Percentiles rank a stretch among this genome's conserved stretches.
Conservation (phyloP, 2,888 invertebrate species). For the Tenodera sinensis region DNA sequence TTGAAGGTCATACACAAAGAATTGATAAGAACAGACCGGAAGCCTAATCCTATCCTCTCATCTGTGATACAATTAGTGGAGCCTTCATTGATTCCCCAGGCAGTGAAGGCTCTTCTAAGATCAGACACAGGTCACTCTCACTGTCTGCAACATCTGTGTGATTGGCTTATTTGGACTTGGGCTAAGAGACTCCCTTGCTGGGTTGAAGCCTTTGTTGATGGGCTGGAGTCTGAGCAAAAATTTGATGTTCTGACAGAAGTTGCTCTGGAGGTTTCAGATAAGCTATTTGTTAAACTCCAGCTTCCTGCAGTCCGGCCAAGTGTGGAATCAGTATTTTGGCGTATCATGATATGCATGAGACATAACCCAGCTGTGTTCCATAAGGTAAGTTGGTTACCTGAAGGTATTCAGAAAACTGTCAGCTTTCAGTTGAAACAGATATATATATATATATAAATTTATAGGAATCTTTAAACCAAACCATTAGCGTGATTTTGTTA, state of each 20-base stretch:
- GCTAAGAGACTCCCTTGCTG: slow-evolving; percentile 62
- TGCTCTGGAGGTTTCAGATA: slow-evolving; percentile 57
- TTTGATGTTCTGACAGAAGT: slow-evolving; percentile 53
- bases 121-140: not conserved
- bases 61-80: slow-evolving; percentile 57
- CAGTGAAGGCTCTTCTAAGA: slow-evolving; percentile 44
- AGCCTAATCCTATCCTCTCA: slow-evolving; percentile 57
- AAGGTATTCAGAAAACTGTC: not conserved
- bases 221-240: slow-evolving; percentile 48
- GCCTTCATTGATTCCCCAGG: slow-evolving; percentile 41
- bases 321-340: slow-evolving; percentile 59
- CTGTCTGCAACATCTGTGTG: slow-evolving; percentile 61
- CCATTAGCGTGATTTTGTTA: too few species aligned
- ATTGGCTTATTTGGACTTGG: slow-evolving; percentile 64
- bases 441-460: too few species aligned
- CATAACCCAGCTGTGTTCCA: slow-evolving; percentile 59
- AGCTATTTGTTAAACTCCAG: slow-evolving; percentile 55
- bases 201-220: slow-evolving; percentile 63
- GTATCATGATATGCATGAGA: slow-evolving; percentile 60
- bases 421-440: too few species aligned
- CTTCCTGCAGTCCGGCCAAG: slow-evolving; percentile 54
- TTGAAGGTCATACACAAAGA: not conserved
- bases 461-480: too few species aligned
- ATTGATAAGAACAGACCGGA: slow-evolving; percentile 27
- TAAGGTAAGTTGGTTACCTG: slow-evolving; percentile 46